phyloP scores from a whole-genome alignment of 2,888 invertebrate genomes.

The Nesidiocoris tenuis region DNA sequence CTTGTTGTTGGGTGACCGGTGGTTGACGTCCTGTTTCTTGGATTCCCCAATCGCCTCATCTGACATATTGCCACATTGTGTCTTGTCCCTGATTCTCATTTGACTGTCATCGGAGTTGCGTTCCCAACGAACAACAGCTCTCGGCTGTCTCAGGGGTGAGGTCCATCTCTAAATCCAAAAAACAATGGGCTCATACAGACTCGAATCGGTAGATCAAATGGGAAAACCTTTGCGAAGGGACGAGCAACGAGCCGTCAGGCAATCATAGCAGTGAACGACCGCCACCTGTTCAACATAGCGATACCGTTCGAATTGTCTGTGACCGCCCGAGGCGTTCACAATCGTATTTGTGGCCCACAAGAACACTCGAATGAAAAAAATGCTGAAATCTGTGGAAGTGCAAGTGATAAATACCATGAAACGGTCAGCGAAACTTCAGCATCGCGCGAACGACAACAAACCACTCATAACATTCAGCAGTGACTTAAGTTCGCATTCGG shows the following conservation, averaged over 20 bases:
- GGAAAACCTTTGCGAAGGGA: constrained; percentile 12
- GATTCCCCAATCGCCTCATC: constrained; percentile 42
- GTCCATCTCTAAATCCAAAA: constrained; percentile 24
- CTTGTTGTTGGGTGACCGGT: constrained; percentile 37
- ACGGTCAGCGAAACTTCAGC: constrained; percentile 22
- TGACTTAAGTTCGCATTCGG: not conserved
- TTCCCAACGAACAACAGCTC: constrained; percentile 30
- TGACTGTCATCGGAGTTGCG: constrained; percentile 36
- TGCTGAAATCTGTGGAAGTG: not conserved
- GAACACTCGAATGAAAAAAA: not conserved
- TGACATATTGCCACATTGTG: constrained; percentile 43
- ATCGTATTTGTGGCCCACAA: not conserved
- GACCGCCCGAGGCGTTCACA: not conserved
- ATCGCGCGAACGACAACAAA: constrained; percentile 36
- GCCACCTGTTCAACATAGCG: constrained; percentile 36
- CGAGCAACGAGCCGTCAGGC: constrained; percentile 13
- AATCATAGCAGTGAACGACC: constrained; percentile 14
- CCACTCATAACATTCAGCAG: constrained; percentile 24
- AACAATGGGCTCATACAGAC: not conserved
- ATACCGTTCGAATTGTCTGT: not conserved
- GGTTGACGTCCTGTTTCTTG: constrained; percentile 37
- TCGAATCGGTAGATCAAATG: not conserved
- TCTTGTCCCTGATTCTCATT: constrained; percentile 42
- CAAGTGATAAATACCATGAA: constrained; percentile 1
- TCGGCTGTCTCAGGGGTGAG: constrained; percentile 27